Base-by-base conservation (phyloP, 2,113 vertebrate genomes). In the Camelus bactrianus region DNA sequence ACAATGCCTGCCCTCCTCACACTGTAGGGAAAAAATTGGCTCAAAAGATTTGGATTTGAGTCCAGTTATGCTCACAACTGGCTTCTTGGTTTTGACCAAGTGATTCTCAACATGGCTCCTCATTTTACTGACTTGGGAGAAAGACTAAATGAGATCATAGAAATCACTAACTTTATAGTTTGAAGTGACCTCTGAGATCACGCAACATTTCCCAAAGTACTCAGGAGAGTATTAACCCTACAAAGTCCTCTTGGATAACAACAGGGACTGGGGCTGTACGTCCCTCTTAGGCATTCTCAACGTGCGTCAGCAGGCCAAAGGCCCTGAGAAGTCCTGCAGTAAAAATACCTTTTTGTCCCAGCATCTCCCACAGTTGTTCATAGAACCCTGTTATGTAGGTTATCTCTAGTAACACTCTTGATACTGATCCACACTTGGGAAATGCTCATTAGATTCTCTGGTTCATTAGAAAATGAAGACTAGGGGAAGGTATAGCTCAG, bases 141-240 rank as follows among this genome's bases (percentile, higher is more conserved):
- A 91, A 52, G 56, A 80, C 80, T 80, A 83, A 81, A 48, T 94
- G 72, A 94, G 35, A 89, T 97, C 54, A 94, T 4, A 88, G 67
- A 87, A 88, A 38, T 62, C 76, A 56, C 35, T 84, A 70, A 75
- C 54, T 96, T 58, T 85, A 72, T 35, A 80, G 32, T 54, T 75
- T 62, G 20, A 90, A 50, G 26, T 92, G 16, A 35, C 35, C 38
- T 65, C 72, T 77, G 76, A 93, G 89, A 50, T 96, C 65, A 91
- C 50, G 10, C 15, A 35, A 1, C 3, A 9, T 30, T 84, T 91
- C 89, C 81, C 67, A 15, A 72, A 67, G n/a, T 81, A 28, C 67
- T 91, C 65, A 32, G 8, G 19, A 81, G 56, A 80, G n/a, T 88
- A 38, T 46, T 17, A 65, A 85, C 17, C 81, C 76, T 50, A 46